These are phyloP conservation scores for Erpornis zantholeuca DNA, from an alignment of 2,113 vertebrate genomes.

Conservation along the genomic window DNA sequence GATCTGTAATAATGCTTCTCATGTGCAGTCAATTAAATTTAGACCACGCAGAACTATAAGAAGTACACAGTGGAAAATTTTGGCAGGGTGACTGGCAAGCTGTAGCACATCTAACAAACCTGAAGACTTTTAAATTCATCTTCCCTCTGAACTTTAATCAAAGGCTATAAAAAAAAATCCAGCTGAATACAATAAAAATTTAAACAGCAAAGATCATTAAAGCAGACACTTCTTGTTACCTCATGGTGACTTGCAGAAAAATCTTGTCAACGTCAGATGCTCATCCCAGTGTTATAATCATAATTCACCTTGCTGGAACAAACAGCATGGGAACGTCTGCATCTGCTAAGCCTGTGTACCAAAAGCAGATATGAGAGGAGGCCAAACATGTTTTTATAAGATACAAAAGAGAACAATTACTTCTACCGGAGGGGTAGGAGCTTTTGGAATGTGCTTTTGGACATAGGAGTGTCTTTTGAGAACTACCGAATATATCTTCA, in stretches of 20 bases:
- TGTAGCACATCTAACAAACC: neutral
- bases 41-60: neutral
- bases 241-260: constrained; percentile 39
- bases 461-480: constrained; percentile 35
- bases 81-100: constrained; percentile 37
- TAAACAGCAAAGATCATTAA: neutral
- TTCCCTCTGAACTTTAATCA: constrained; percentile 31
- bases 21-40: constrained; percentile 37
- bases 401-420: constrained; percentile 15
- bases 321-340: neutral
- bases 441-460: constrained; percentile 28
- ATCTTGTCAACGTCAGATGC: neutral
- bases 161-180: neutral
- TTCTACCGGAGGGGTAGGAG: neutral
- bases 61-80: neutral
- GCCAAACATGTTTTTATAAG: neutral
- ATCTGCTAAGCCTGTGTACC: neutral
- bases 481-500: neutral
- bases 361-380: neutral
- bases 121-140: constrained; percentile 8
- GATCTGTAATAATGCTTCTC: neutral
- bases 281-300: neutral
- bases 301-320: neutral
- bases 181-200: neutral
- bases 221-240: neutral